Evolutionary conservation across 2,888 invertebrate species (phyloP).

Genomic region (Pterostichus niger): DNA sequence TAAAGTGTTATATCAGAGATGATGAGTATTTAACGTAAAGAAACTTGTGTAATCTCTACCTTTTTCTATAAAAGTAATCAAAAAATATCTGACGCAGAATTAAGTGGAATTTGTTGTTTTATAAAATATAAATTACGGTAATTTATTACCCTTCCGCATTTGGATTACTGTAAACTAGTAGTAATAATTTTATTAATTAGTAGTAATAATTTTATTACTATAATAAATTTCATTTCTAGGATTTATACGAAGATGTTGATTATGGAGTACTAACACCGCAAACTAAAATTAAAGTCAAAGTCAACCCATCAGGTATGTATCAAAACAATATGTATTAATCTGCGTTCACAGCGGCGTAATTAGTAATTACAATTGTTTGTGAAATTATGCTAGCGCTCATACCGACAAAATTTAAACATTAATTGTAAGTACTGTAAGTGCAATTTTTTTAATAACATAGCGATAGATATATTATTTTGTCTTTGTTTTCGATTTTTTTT

Average conservation of each 20-base stretch:
- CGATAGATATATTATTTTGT: too few species aligned
- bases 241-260: slow-evolving; percentile 93
- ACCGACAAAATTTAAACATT: too few species aligned
- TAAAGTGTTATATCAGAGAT: slow-evolving; percentile 60
- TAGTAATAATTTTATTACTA: slow-evolving; percentile 22
- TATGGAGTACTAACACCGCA: slow-evolving; percentile 90
- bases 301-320: slow-evolving; percentile 90
- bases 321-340: too few species aligned
- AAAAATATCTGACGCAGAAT: slow-evolving; percentile 23
- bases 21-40: slow-evolving; percentile 42
- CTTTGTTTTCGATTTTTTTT: too few species aligned
- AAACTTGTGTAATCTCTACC: slow-evolving; percentile 38
- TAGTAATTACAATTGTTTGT: too few species aligned
- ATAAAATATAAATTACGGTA: slow-evolving; percentile 31
- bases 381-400: too few species aligned
- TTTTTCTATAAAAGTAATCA: slow-evolving; percentile 31
- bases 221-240: slow-evolving; percentile 79
- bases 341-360: too few species aligned
- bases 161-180: neutral
- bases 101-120: slow-evolving; percentile 40
- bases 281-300: slow-evolving; percentile 95
- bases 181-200: slow-evolving; percentile 27
- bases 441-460: too few species aligned
- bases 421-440: too few species aligned
- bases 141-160: slow-evolving; percentile 29